phyloP scores from a whole-genome alignment of 1,140 invertebrate genomes.

The Heliconius nattereri region DNA sequence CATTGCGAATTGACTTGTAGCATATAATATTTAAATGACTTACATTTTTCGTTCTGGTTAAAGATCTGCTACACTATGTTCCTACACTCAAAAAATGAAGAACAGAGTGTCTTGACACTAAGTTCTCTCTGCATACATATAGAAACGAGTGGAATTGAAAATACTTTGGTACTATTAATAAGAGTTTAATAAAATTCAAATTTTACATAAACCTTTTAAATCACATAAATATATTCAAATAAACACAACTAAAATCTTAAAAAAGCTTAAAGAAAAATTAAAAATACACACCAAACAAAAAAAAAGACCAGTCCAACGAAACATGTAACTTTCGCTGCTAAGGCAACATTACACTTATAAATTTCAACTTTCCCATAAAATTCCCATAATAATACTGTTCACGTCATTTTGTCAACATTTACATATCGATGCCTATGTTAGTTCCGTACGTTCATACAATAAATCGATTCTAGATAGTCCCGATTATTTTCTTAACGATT shows the following conservation, averaged over 20 bases:
- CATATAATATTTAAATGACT: too few relatives aligned
- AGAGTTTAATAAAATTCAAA: too few relatives aligned
- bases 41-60: too few relatives aligned
- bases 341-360: neutral
- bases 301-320: neutral
- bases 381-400: slow-evolving; percentile 13
- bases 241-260: neutral
- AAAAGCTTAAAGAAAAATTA: neutral
- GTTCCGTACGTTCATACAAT: slow-evolving; percentile 6
- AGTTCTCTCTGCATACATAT: too few relatives aligned
- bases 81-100: too few relatives aligned
- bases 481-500: slow-evolving; percentile 23
- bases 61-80: too few relatives aligned
- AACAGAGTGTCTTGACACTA: too few relatives aligned
- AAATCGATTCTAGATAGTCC: neutral
- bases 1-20: too few relatives aligned
- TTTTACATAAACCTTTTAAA: too few relatives aligned
- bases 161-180: too few relatives aligned
- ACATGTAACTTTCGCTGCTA: neutral
- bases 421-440: slow-evolving; percentile 6
- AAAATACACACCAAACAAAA: neutral
- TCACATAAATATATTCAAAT: too few relatives aligned
- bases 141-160: too few relatives aligned
- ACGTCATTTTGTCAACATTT: slow-evolving; percentile 9
- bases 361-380: slow-evolving; percentile 5